phyloP scores from a whole-genome alignment of 2,888 invertebrate genomes.

The Cyaniris semiargus region DNA sequence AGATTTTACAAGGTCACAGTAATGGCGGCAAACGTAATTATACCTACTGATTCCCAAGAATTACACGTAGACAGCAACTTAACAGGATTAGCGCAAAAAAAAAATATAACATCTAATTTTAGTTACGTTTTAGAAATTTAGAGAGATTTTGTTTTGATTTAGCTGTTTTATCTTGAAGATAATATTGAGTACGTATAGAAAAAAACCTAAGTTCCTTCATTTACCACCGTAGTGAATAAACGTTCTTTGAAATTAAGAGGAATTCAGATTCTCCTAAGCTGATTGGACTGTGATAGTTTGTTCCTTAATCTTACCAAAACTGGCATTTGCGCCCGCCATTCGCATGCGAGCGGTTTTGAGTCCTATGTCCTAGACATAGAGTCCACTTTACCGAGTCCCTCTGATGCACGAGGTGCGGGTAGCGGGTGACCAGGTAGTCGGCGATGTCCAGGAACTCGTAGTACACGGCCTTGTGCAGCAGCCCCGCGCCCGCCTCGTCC shows the following conservation, averaged over 20 bases:
- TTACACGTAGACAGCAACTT: background rate
- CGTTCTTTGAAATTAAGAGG: too few species aligned
- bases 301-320: too few species aligned
- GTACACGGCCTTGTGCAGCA: slow-evolving; percentile 90
- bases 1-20: slow-evolving; percentile 2
- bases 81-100: background rate
- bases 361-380: background rate
- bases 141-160: background rate
- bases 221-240: too few species aligned
- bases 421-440: slow-evolving; percentile 85
- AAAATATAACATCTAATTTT: background rate
- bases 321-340: too few species aligned
- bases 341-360: background rate
- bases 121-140: too few species aligned
- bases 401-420: slow-evolving; percentile 83
- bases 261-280: too few species aligned
- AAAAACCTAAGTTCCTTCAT: too few species aligned
- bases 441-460: slow-evolving; percentile 86
- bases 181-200: too few species aligned
- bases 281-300: too few species aligned
- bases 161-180: too few species aligned
- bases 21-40: background rate
- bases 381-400: slow-evolving; percentile 83
- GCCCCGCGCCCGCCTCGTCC: slow-evolving; percentile 85
- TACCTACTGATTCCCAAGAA: background rate